Conservation (phyloP, 2,797 vertebrate genomes). For the Sebastes paucispinis region DNA sequence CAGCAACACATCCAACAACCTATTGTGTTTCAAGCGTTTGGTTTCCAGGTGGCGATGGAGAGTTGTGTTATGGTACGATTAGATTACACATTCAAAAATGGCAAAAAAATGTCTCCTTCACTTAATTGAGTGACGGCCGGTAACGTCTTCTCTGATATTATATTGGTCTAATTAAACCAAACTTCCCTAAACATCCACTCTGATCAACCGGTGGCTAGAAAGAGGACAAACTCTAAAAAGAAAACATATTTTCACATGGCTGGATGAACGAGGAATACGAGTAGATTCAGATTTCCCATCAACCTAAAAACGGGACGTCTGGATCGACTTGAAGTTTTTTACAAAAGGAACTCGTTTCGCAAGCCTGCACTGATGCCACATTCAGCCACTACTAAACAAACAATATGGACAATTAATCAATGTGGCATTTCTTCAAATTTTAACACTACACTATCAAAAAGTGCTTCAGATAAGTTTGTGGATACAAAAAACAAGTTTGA, state of each 20-base stretch:
- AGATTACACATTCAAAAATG: constrained; percentile 68
- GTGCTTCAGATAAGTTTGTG: constrained; percentile 83
- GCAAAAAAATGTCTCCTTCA: constrained; percentile 42
- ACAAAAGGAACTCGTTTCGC: constrained; percentile 63
- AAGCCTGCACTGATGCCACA: constrained; percentile 66
- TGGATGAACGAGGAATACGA: constrained; percentile 58
- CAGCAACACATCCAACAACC: constrained; percentile 61
- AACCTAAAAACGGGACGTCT: constrained; percentile 38
- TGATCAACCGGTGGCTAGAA: constrained; percentile 58
- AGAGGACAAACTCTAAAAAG: constrained; percentile 51
- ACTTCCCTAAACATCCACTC: constrained; percentile 56
- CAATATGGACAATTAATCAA: constrained; percentile 69
- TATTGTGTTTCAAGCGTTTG: constrained; percentile 68
- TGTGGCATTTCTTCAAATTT: constrained; percentile 76
- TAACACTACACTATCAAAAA: constrained; percentile 81
- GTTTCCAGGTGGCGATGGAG: constrained; percentile 60
- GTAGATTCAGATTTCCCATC: constrained; percentile 60
- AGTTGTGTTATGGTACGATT: constrained; percentile 52
- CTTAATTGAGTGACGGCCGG: constrained; percentile 38
- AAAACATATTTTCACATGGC: constrained; percentile 61
- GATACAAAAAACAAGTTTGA: constrained; percentile 70
- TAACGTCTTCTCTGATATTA: constrained; percentile 50
- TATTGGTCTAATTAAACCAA: constrained; percentile 36
- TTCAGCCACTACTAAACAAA: constrained; percentile 58
- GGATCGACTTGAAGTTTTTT: constrained; percentile 62